Conservation (phyloP, 2,797 vertebrate species). For the Muscicapa comitata region DNA sequence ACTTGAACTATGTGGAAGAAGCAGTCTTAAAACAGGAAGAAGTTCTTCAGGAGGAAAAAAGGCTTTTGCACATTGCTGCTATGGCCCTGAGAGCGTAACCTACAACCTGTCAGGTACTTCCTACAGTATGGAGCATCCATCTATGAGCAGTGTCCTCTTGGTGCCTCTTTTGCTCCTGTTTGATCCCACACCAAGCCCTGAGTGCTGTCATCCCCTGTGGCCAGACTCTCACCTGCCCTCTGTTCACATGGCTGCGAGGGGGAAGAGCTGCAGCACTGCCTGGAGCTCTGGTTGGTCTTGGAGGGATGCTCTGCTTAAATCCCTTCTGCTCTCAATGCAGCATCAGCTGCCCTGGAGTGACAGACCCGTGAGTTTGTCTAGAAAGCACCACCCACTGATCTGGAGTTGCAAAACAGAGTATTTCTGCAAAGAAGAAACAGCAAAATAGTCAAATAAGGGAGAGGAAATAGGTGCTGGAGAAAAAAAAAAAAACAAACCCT, state of each 20-base stretch:
- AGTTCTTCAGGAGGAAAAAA: neutral
- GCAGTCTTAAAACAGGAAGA: neutral
- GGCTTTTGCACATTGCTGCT: neutral
- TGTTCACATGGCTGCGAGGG: fast-evolving
- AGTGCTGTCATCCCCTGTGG: neutral
- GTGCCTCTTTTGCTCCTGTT: neutral
- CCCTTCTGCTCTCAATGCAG: neutral
- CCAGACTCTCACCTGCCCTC: neutral
- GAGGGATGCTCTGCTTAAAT: neutral
- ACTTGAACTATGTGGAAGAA: neutral
- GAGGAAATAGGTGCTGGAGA: neutral
- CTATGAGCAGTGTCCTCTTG: neutral
- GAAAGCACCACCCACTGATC: neutral
- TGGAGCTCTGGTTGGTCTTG: neutral
- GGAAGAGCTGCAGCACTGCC: neutral
- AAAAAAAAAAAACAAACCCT: neutral
- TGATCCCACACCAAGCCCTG: neutral
- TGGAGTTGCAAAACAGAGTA: neutral
- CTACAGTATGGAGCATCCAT: fast-evolving
- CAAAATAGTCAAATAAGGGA: neutral
- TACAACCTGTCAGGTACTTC: neutral
- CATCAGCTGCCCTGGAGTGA: neutral
- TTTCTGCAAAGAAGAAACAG: neutral
- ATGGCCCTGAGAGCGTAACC: neutral
- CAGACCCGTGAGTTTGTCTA: neutral